Base-by-base conservation (phyloP, 1,140 invertebrate genomes). In the Hylaeus anthracinus region DNA sequence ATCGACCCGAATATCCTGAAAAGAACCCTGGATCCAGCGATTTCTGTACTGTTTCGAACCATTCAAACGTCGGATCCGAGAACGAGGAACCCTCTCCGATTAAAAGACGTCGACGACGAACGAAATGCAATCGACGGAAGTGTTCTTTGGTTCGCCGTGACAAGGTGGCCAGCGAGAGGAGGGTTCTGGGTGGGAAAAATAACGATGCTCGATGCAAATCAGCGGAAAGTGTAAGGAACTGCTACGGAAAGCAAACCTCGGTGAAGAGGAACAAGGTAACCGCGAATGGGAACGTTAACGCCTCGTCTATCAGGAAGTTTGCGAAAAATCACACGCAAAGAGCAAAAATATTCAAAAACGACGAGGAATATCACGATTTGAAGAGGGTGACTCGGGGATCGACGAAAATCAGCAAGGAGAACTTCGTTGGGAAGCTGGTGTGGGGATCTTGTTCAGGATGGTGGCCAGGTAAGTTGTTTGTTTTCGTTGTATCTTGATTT, bases 361-460 rank as follows among this genome's bases (percentile, higher is more conserved):
- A 43, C 41, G 67, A 67, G 0, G 65, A 60, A n/a, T 43, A 26
- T 65, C 15, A 3, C 14, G 26, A 65, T 12, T 6, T 37, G 5
- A 81, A 70, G 15, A 73, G 84, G 72, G 66, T 82, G 9, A 89
- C 88, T 4, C 77, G 88, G 8, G 67, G 75, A n/a, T 76, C 77
- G 9, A 72, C 41, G 37, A 85, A 74, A 64, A 82, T 77, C 5
- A 58, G 10, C 56, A 84, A 79, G 8, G 64, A 63, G 6, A 74
- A 79, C 10, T 64, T 72, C 15, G 6, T 74, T 14, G 89, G 88
- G 5, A 90, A 81, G 12, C 45, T 90, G 41, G 71, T 90, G 10
- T 90, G 88, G 89, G 89, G 88, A 37, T 77, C 45, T 51, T 90
- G 85, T 10, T 71, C 71, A 8, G 89, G 86, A 48, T 90, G 88